Evolutionary conservation across 2,888 invertebrate genomes (phyloP).

Genomic region (Alentia gelatinosa): DNA sequence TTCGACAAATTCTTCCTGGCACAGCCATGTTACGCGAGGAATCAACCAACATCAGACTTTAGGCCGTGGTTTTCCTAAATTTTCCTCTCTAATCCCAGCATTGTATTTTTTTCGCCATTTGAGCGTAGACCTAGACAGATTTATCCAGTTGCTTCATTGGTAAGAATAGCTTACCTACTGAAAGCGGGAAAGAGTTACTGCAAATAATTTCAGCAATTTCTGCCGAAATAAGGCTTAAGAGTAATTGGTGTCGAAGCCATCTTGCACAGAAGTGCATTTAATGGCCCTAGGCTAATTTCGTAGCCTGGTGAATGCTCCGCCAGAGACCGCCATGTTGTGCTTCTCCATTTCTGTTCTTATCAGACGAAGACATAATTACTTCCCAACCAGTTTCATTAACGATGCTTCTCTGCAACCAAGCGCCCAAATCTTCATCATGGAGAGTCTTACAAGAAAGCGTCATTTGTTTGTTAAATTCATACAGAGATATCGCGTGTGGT

Average conservation of each 20-base stretch:
- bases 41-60: too few relatives aligned
- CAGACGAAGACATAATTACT: not conserved
- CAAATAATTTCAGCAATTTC: not conserved
- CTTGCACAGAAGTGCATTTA: not conserved
- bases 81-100: too few relatives aligned
- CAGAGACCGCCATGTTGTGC: too few relatives aligned
- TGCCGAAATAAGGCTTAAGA: not conserved
- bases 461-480: not conserved
- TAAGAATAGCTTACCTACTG: too few relatives aligned
- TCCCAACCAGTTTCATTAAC: constrained; percentile 22
- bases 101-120: too few relatives aligned
- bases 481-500: too few relatives aligned
- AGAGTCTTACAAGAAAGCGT: not conserved
- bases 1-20: too few relatives aligned
- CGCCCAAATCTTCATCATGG: too few relatives aligned
- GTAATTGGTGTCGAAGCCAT: not conserved
- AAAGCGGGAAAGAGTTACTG: not conserved
- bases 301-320: not conserved
- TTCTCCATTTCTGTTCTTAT: constrained; percentile 4
- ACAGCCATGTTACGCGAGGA: too few relatives aligned
- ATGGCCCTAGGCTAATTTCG: not conserved
- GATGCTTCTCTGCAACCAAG: not conserved
- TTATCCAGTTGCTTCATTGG: too few relatives aligned
- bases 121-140: too few relatives aligned
- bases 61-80: too few relatives aligned